A percentile compares a stretch with the other conserved stretches of the same genome.
These are phyloP conservation scores for Parnassius glacialis DNA, from an alignment of 2,888 invertebrate species.

Conservation along the genomic window DNA sequence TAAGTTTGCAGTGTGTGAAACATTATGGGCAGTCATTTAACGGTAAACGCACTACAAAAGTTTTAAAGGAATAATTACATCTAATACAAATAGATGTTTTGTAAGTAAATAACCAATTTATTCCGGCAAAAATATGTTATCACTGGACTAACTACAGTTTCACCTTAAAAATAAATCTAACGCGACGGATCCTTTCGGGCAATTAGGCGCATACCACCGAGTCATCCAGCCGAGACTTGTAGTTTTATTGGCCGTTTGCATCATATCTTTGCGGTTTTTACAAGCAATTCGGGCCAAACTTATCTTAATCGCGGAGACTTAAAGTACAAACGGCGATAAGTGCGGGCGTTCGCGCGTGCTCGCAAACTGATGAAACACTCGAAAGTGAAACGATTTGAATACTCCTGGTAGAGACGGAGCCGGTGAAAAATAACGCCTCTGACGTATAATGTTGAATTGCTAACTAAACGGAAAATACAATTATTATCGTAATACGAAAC, in stretches of 20 bases:
- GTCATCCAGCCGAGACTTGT: constrained; percentile 70
- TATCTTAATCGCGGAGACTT: constrained; percentile 43
- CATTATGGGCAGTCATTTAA: no score
- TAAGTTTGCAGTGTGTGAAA: no score
- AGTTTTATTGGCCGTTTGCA: constrained; percentile 71
- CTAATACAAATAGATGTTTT: no score
- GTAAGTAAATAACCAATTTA: background rate
- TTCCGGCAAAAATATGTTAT: background rate
- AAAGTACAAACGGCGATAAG: constrained; percentile 37
- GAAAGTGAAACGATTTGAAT: constrained; percentile 16
- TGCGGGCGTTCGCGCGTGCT: constrained; percentile 10
- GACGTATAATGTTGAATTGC: constrained; percentile 6
- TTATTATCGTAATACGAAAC: constrained; percentile 36
- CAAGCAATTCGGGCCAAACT: constrained; percentile 44
- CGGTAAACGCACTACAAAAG: no score
- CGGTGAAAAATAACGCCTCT: constrained; percentile 4
- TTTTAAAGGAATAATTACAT: no score
- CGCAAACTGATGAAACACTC: constrained; percentile 13
- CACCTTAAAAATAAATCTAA: constrained; percentile 65
- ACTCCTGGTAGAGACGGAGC: constrained; percentile 1
- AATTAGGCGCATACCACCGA: constrained; percentile 75
- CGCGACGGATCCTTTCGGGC: constrained; percentile 60
- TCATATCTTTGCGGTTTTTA: constrained; percentile 51
- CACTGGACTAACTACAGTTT: constrained; percentile 52
- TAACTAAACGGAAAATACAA: constrained; percentile 16